Evolutionary conservation across 2,113 vertebrate species (phyloP).

Genomic region (Rhinogobius similis): DNA sequence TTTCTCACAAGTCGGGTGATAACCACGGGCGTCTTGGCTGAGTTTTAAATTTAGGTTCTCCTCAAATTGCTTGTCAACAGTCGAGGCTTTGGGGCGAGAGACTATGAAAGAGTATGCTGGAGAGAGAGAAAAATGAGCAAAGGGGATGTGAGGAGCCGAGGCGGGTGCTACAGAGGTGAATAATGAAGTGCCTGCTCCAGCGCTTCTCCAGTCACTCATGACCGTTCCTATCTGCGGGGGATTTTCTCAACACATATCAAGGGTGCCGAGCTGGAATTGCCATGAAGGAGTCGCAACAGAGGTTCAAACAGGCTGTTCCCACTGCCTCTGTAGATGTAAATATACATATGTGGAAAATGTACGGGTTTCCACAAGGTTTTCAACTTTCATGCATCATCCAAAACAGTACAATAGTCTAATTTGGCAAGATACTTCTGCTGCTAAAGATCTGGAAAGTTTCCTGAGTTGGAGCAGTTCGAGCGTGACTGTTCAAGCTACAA

Average conservation of each 20-base stretch:
- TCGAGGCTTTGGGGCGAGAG: slow-evolving; percentile 44
- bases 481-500: too few relatives aligned
- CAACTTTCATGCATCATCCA: background rate
- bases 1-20: slow-evolving; percentile 39
- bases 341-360: background rate
- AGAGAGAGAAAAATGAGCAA: slow-evolving; percentile 24
- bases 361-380: background rate
- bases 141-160: slow-evolving; percentile 26
- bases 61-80: slow-evolving; percentile 80
- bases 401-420: too few relatives aligned
- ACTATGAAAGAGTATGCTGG: background rate
- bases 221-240: slow-evolving; percentile 66
- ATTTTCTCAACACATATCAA: slow-evolving; percentile 41
- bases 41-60: slow-evolving; percentile 77
- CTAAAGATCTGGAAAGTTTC: too few relatives aligned
- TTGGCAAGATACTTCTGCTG: background rate
- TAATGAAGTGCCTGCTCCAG: slow-evolving; percentile 78
- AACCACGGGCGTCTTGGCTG: slow-evolving; percentile 37
- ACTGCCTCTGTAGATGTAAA: slow-evolving; percentile 5
- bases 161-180: slow-evolving; percentile 59
- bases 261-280: slow-evolving; percentile 20
- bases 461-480: too few relatives aligned
- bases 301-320: slow-evolving; percentile 16
- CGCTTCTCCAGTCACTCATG: slow-evolving; percentile 67
- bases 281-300: slow-evolving; percentile 13